These are phyloP conservation scores for Magallana ariakensis DNA, from an alignment of 1,140 invertebrate genomes.

Conservation along the genomic window DNA sequence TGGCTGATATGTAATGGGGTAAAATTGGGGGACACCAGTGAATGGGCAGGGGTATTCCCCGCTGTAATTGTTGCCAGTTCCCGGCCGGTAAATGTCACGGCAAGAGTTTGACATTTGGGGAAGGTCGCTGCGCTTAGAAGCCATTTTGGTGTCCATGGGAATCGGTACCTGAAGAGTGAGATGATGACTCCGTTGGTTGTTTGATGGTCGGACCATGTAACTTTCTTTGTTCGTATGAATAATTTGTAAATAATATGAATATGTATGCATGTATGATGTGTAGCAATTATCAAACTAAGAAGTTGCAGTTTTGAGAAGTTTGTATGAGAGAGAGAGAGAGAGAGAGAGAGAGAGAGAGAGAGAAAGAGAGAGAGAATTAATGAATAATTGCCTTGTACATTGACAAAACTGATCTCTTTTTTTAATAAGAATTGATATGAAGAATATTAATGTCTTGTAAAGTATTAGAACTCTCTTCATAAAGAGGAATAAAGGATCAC, in stretches of 20 bases:
- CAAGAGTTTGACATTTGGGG: slow-evolving; percentile 2
- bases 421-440: no score
- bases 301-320: no score
- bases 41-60: background rate
- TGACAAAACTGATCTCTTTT: no score
- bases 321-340: background rate
- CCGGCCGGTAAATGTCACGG: background rate
- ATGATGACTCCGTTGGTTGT: no score
- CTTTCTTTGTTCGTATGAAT: no score
- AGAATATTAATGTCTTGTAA: no score
- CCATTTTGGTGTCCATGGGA: background rate
- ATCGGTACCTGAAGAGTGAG: background rate
- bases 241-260: no score
- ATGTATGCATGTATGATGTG: no score
- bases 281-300: no score
- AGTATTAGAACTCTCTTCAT: background rate
- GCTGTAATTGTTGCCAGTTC: no score
- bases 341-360: slow-evolving; percentile 14
- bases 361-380: background rate
- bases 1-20: background rate
- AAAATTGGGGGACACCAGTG: background rate
- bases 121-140: background rate
- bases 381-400: no score
- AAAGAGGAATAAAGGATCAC: background rate
- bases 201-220: no score